Evolutionary conservation across 2,797 vertebrate genomes (phyloP).

Genomic region (Acanthornis magna): DNA sequence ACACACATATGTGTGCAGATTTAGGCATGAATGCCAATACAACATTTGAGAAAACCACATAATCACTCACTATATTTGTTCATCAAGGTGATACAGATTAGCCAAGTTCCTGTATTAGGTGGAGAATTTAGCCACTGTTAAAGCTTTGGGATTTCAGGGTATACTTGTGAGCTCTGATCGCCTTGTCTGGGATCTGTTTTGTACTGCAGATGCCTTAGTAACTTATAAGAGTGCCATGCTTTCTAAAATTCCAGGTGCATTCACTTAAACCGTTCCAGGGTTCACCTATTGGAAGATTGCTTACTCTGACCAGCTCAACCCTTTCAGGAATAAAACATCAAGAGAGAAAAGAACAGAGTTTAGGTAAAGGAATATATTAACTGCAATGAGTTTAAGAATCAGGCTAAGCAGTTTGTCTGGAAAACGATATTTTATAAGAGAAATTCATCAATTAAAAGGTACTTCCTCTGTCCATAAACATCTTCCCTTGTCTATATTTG

Average conservation of each 20-base stretch:
- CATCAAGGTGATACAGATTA: background rate
- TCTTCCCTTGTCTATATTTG: background rate
- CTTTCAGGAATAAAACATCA: background rate
- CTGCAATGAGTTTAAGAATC: background rate
- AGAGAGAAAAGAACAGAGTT: background rate
- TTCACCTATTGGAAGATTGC: background rate
- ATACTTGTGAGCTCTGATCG: background rate
- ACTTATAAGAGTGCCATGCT: background rate
- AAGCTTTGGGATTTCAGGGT: background rate
- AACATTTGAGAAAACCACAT: background rate
- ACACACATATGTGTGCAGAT: fast-evolving
- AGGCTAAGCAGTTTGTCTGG: background rate
- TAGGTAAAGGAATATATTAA: background rate
- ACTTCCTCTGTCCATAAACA: background rate
- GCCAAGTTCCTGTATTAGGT: background rate
- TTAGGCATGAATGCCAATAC: too few species aligned
- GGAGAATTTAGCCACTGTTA: background rate
- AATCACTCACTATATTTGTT: background rate
- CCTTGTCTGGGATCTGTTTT: background rate
- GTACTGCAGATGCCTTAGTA: background rate
- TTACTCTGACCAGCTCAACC: background rate
- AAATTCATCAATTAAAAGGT: background rate
- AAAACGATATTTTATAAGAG: background rate
- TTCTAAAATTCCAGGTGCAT: background rate
- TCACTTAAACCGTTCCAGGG: background rate